Evolutionary conservation across 2,797 vertebrate genomes (phyloP).

Genomic region (Spea hammondii): DNA sequence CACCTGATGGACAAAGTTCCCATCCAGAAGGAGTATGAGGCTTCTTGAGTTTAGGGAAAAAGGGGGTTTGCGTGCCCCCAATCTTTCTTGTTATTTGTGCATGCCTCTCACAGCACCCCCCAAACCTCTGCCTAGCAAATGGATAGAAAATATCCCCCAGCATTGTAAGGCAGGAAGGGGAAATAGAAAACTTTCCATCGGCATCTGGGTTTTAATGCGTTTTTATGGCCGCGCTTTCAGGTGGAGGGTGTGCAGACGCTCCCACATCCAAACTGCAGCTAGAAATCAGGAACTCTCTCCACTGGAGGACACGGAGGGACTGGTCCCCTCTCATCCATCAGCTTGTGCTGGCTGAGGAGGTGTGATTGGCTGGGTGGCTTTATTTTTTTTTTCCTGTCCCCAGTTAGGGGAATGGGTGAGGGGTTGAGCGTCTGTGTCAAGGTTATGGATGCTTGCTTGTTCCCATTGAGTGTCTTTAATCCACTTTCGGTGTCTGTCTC

Average conservation of each 20-base stretch:
- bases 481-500: slow-evolving; percentile 45
- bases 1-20: slow-evolving; percentile 54
- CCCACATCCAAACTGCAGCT: slow-evolving; percentile 31
- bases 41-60: slow-evolving; percentile 46
- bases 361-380: slow-evolving; percentile 26
- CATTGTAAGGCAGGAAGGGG: slow-evolving; percentile 45
- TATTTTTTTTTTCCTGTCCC: slow-evolving; percentile 20
- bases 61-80: slow-evolving; percentile 32
- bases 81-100: slow-evolving; percentile 52
- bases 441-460: slow-evolving; percentile 46
- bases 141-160: slow-evolving; percentile 44
- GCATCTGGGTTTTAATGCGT: slow-evolving; percentile 38
- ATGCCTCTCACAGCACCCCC: slow-evolving; percentile 51
- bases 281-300: slow-evolving; percentile 69
- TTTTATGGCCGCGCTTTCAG: slow-evolving; percentile 36
- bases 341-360: slow-evolving; percentile 62
- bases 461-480: slow-evolving; percentile 45
- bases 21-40: slow-evolving; percentile 46
- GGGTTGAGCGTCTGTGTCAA: slow-evolving; percentile 43
- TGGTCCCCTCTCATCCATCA: slow-evolving; percentile 53
- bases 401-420: slow-evolving; percentile 34
- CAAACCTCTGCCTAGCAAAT: slow-evolving; percentile 45
- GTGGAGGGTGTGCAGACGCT: slow-evolving; percentile 32
- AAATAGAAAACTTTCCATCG: slow-evolving; percentile 32
- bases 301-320: slow-evolving; percentile 25